A percentile compares a stretch with the other conserved stretches of the same genome.
Conservation (phyloP, 2,888 invertebrate species). For the Diaphora mendica region DNA sequence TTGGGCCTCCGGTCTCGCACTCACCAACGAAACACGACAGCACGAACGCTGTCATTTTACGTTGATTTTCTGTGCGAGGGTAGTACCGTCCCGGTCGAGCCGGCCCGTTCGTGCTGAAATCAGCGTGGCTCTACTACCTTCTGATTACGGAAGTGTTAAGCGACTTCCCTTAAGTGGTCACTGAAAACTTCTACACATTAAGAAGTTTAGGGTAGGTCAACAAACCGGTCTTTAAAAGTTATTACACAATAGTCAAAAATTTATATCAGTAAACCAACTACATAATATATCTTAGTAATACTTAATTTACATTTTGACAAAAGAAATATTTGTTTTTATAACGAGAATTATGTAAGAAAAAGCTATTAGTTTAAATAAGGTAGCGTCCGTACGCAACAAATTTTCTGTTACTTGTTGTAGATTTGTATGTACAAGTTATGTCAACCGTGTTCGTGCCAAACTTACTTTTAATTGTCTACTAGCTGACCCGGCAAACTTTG, state of each 20-base stretch:
- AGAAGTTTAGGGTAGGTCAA: background rate
- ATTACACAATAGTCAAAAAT: background rate
- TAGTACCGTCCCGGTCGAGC: too few relatives aligned
- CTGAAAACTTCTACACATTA: too few relatives aligned
- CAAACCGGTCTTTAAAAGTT: background rate
- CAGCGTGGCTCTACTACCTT: too few relatives aligned
- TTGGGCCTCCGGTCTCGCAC: too few relatives aligned
- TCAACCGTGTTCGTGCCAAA: background rate
- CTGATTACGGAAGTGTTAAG: too few relatives aligned
- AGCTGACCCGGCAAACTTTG: too few relatives aligned
- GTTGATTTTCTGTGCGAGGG: too few relatives aligned
- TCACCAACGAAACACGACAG: too few relatives aligned
- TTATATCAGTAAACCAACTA: background rate
- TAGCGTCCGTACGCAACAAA: background rate
- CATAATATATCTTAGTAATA: background rate
- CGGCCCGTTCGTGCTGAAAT: too few relatives aligned
- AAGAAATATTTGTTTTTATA: slow-evolving; percentile 14
- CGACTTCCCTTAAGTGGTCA: background rate
- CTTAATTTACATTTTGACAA: slow-evolving; percentile 9
- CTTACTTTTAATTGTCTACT: too few relatives aligned
- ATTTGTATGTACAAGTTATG: background rate
- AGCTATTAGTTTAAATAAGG: slow-evolving; percentile 29
- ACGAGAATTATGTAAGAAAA: slow-evolving; percentile 19
- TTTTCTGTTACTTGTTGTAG: background rate
- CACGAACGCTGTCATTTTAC: too few relatives aligned